Percentiles rank a stretch among this genome's conserved stretches.
Conservation (phyloP, 1,140 invertebrate genomes). For the Drosophila busckii region DNA sequence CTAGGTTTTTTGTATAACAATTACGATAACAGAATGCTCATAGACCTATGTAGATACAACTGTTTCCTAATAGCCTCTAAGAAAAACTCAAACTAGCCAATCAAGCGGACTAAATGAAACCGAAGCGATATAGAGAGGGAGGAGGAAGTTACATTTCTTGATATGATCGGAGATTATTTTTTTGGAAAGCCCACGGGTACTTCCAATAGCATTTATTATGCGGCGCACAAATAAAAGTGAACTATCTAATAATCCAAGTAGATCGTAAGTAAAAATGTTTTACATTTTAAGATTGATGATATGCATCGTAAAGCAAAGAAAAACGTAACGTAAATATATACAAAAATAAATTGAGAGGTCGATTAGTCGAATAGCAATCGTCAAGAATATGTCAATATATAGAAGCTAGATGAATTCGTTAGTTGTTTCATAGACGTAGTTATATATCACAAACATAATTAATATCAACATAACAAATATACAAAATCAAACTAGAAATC, state of each 20-base stretch:
- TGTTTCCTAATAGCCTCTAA: slow-evolving; percentile 74
- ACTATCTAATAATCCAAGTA: slow-evolving; percentile 38
- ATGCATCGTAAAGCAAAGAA: slow-evolving; percentile 50
- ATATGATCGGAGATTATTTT: slow-evolving; percentile 17
- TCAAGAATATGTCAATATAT: slow-evolving; percentile 52
- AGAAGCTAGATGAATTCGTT: slow-evolving; percentile 65
- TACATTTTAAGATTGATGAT: slow-evolving; percentile 62
- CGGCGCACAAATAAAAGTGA: slow-evolving; percentile 64
- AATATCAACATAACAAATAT: slow-evolving; percentile 61
- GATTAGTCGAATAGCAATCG: slow-evolving; percentile 30
- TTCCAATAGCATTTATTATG: slow-evolving; percentile 77
- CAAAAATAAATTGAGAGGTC: slow-evolving; percentile 26
- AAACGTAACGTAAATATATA: too few species aligned
- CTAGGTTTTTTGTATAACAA: slow-evolving; percentile 30
- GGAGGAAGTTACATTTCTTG: not conserved
- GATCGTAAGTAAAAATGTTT: slow-evolving; percentile 62
- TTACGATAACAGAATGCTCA: slow-evolving; percentile 47
- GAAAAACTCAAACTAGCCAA: slow-evolving; percentile 55
- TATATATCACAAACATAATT: slow-evolving; percentile 52
- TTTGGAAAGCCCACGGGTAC: slow-evolving; percentile 29
- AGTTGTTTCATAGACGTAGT: slow-evolving; percentile 72
- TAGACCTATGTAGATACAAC: slow-evolving; percentile 76
- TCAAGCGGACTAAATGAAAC: slow-evolving; percentile 44
- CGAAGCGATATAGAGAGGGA: not conserved
- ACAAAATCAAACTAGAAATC: slow-evolving; percentile 38